phyloP scores from a whole-genome alignment of 2,113 vertebrate species.

The Prunella himalayana region DNA sequence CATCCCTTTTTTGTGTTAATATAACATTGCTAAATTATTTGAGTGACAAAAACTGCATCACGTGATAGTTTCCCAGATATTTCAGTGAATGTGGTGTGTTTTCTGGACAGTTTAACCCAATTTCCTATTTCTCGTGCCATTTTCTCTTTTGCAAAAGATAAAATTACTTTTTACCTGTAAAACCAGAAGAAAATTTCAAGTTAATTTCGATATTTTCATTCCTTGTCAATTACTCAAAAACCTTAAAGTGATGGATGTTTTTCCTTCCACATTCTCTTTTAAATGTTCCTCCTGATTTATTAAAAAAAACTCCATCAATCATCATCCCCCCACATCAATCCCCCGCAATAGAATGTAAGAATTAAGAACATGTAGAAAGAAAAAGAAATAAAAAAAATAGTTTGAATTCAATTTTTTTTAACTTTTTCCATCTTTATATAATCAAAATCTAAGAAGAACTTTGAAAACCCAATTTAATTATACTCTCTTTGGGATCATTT shows the following conservation, averaged over 20 bases:
- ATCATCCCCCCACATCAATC: neutral
- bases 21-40: accelerated
- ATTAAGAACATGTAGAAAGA: accelerated
- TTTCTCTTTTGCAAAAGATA: neutral
- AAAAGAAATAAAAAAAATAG: too few relatives aligned
- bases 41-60: neutral
- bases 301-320: neutral
- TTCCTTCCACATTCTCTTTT: neutral
- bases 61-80: neutral
- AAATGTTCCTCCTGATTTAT: neutral
- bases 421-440: neutral
- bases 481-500: neutral
- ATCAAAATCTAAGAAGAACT: neutral
- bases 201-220: neutral
- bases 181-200: neutral
- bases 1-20: neutral
- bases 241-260: neutral
- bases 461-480: neutral
- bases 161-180: neutral
- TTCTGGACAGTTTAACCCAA: neutral
- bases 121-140: neutral
- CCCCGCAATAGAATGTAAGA: neutral
- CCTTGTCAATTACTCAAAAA: neutral
- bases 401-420: neutral
- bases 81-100: neutral